phyloP scores from a whole-genome alignment of 2,113 vertebrate genomes.

The Clarias gariepinus region DNA sequence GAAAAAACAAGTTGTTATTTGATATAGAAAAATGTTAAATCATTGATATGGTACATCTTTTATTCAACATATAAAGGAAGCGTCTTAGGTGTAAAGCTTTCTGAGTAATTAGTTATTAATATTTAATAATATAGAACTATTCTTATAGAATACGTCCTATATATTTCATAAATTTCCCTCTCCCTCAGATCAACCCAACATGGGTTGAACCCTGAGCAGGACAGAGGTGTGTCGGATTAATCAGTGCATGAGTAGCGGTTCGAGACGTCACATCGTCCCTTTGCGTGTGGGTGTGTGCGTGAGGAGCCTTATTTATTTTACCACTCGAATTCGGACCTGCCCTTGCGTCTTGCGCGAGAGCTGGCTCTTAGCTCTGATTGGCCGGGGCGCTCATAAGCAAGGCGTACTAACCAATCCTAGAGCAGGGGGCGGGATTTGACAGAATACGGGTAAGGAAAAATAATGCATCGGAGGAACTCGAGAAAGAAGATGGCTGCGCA shows the following conservation, averaged over 20 bases:
- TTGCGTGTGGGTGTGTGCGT: slow-evolving; percentile 61
- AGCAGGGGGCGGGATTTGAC: not conserved
- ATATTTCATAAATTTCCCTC: too few relatives aligned
- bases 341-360: not conserved
- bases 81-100: not conserved
- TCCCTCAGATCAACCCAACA: not conserved
- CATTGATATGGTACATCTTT: not conserved
- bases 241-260: slow-evolving; percentile 26
- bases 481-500: slow-evolving; percentile 77
- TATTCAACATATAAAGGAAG: not conserved
- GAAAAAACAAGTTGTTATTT: not conserved
- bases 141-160: too few relatives aligned
- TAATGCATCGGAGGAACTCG: slow-evolving; percentile 52
- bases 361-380: not conserved
- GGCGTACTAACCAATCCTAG: not conserved
- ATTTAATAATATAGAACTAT: too few relatives aligned
- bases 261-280: slow-evolving; percentile 55
- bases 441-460: slow-evolving; percentile 17
- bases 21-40: not conserved
- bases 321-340: not conserved
- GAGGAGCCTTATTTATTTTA: not conserved
- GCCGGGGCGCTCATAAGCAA: not conserved
- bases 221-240: not conserved
- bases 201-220: not conserved
- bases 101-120: not conserved